A percentile compares a stretch with the other conserved stretches of the same genome.
phyloP scores from a whole-genome alignment of 2,797 vertebrate species.

The Sebastes miniatus region DNA sequence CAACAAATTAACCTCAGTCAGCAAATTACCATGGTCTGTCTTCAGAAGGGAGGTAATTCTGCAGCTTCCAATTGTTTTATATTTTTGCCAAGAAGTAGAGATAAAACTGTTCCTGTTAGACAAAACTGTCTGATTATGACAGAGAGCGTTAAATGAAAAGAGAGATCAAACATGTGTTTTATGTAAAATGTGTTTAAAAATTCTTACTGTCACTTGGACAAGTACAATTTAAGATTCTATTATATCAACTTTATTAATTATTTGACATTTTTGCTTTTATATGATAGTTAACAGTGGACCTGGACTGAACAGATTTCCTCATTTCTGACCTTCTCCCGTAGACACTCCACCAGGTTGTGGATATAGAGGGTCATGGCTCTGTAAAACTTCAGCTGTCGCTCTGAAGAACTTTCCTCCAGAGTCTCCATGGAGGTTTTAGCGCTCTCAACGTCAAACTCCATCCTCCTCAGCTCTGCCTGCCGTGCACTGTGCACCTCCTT shows the following conservation, averaged over 20 bases:
- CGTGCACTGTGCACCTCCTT: slow-evolving; percentile 88
- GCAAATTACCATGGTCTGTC: not conserved
- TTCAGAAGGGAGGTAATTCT: not conserved
- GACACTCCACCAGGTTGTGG: slow-evolving; percentile 91
- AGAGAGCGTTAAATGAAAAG: not conserved
- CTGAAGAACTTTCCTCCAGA: slow-evolving; percentile 83
- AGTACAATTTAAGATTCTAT: not conserved
- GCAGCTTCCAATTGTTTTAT: not conserved
- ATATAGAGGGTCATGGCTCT: slow-evolving; percentile 85
- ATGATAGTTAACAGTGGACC: not conserved
- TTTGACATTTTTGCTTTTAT: not conserved
- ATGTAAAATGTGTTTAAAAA: not conserved
- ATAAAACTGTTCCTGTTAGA: not conserved
- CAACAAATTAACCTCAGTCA: not conserved
- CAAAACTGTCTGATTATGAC: not conserved
- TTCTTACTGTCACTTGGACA: not conserved
- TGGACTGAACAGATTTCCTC: not conserved
- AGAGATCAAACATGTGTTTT: not conserved
- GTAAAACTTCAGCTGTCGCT: slow-evolving; percentile 88
- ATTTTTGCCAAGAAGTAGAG: not conserved
- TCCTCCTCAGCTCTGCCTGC: slow-evolving; percentile 87
- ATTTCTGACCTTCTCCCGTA: slow-evolving; percentile 89
- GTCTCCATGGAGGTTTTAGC: slow-evolving; percentile 81
- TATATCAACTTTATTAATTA: not conserved
- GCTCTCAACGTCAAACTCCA: slow-evolving; percentile 80